A percentile compares a stretch with the other conserved stretches of the same genome.
These are phyloP conservation scores for Sebastolobus alascanus DNA, from an alignment of 2,797 vertebrate genomes.

Conservation along the genomic window DNA sequence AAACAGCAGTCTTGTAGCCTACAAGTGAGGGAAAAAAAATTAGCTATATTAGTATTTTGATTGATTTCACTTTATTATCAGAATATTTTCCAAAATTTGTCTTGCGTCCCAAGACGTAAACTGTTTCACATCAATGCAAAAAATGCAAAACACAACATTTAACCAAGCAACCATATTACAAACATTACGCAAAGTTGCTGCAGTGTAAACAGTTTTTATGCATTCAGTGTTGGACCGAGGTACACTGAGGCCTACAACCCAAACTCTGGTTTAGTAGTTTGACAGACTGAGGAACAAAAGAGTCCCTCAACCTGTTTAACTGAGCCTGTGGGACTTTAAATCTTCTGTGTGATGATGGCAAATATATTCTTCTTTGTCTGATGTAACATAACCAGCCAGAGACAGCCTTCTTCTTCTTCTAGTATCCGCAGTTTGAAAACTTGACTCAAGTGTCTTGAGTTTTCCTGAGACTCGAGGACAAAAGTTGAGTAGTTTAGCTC, in stretches of 20 bases:
- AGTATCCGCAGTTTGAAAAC: slow-evolving; percentile 20
- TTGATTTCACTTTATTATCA: neutral
- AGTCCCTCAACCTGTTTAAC: neutral
- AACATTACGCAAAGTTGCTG: neutral
- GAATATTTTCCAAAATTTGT: neutral
- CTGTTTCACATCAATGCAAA: neutral
- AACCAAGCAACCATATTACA: neutral
- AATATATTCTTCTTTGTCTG: neutral
- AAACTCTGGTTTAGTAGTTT: neutral
- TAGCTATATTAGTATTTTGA: slow-evolving; percentile 1
- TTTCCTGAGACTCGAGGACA: slow-evolving; percentile 16
- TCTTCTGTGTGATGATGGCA: neutral
- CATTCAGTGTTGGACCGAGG: neutral
- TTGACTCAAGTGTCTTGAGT: neutral
- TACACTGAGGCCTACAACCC: neutral
- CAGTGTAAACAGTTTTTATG: neutral
- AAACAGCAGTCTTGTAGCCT: neutral
- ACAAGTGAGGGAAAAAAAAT: neutral
- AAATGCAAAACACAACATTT: neutral
- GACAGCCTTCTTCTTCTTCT: slow-evolving; percentile 1
- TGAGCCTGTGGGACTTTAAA: neutral
- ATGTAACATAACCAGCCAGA: neutral
- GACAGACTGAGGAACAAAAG: neutral
- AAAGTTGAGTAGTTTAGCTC: slow-evolving; percentile 43
- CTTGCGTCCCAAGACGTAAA: neutral